Base-by-base conservation (phyloP, 1,140 invertebrate genomes). In the Cecropterus lyciades region DNA sequence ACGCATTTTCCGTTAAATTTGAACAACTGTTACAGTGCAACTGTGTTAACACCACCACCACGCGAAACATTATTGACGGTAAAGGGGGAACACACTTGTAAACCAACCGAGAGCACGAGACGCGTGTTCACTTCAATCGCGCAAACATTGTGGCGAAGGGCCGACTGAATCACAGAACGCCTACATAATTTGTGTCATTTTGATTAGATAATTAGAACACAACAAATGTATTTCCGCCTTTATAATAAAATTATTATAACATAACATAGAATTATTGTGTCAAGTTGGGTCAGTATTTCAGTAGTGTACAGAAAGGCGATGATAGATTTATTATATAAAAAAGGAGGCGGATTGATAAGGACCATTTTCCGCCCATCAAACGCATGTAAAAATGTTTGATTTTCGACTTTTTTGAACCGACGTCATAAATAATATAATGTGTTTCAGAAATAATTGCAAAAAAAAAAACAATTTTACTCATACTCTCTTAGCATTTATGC, bases 41-140 rank as follows among this genome's bases (percentile, higher is more conserved):
- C 40, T 57, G 17, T 57, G 67, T 60, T 65, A 69, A 69, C 42
- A 57, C 67, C 60, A 45, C 52, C 67, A 69, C 62, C 67, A 49
- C 46, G 45, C 53, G 64, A 69, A 64, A 64, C 55, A 52, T 69
- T 64, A 69, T 15, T 20, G 33, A 7, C 10, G 20, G 15, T 55
- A 15, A 55, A 16, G 20, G 11, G 10, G 48, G 3, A 33, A 51
- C 17, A 51, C 52, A 55, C 52, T 55, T 37, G 14, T 53, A 37
- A 11, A 40, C n/a, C n/a, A n/a, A n/a, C n/a, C n/a, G n/a, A n/a
- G n/a, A n/a, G 11, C 37, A 9, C 37, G 37, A 40, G 3, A n/a
- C 37, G 11, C 37, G 9, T 0, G 11, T 40, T 40, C 5, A 40
- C 11, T n/a, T 11, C 10, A 40, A 40, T 40, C 37, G 37, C 5